These are phyloP conservation scores for Marasmarcha lunaedactyla DNA, from an alignment of 2,888 invertebrate genomes.

Conservation along the genomic window DNA sequence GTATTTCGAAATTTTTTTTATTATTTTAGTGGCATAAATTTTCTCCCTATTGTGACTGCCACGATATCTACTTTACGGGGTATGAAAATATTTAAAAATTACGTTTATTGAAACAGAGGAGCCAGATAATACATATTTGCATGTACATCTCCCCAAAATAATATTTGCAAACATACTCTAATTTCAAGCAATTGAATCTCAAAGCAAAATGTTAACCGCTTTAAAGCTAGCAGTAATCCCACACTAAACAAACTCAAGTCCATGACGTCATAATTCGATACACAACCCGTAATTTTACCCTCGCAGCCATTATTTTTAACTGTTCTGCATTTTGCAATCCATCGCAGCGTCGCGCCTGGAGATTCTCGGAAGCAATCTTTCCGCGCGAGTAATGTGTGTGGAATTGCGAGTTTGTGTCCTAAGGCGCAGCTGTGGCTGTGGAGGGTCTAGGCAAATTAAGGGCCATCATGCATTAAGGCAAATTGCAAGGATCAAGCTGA, in stretches of 20 bases:
- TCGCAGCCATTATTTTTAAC: neutral
- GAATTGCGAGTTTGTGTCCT: neutral
- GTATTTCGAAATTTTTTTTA: too few relatives aligned
- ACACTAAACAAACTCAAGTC: constrained; percentile 10
- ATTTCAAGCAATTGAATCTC: neutral
- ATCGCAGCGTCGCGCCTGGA: neutral
- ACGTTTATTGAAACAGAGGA: too few relatives aligned
- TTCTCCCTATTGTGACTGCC: too few relatives aligned
- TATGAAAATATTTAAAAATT: too few relatives aligned
- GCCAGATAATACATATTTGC: too few relatives aligned
- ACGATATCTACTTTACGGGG: too few relatives aligned
- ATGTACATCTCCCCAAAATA: too few relatives aligned
- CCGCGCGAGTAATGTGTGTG: neutral
- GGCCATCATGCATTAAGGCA: constrained; percentile 29
- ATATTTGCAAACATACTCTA: too few relatives aligned
- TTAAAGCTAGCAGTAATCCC: constrained; percentile 3
- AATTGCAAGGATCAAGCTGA: constrained; percentile 24
- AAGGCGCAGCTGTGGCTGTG: constrained; percentile 21
- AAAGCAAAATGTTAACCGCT: neutral
- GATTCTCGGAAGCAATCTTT: neutral
- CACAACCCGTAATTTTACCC: constrained; percentile 4
- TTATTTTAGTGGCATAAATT: too few relatives aligned
- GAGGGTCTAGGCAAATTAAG: constrained; percentile 22
- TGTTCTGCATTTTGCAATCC: neutral
- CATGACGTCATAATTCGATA: constrained; percentile 24